phyloP scores from a whole-genome alignment of 2,113 vertebrate genomes.

The Columba janthina region DNA sequence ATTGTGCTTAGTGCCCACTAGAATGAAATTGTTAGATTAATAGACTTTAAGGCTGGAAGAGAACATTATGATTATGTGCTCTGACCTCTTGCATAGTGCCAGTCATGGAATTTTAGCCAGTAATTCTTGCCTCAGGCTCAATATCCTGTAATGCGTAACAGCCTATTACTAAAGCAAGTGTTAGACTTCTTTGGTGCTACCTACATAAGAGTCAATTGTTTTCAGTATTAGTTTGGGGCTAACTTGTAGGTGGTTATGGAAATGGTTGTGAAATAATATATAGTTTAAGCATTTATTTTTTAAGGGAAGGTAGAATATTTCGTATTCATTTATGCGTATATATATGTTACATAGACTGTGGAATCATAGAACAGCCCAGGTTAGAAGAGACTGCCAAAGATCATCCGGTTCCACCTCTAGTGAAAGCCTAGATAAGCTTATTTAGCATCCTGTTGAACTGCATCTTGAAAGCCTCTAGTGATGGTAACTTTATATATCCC shows the following conservation, averaged over 20 bases:
- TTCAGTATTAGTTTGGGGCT: not conserved
- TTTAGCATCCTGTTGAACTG: not conserved
- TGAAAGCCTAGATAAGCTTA: not conserved
- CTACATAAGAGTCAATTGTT: not conserved
- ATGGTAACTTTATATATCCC: too few species aligned
- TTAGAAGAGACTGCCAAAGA: not conserved
- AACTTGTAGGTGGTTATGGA: accelerated
- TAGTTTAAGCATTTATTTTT: not conserved
- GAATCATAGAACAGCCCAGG: not conserved
- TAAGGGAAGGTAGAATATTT: not conserved
- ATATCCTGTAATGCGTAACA: not conserved
- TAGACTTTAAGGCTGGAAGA: slow-evolving; percentile 7
- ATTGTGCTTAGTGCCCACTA: not conserved
- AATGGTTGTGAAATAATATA: not conserved
- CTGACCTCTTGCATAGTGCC: not conserved
- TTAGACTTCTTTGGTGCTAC: not conserved
- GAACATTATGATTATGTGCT: slow-evolving; percentile 29
- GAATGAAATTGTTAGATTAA: slow-evolving; percentile 24
- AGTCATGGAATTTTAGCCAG: slow-evolving; percentile 27
- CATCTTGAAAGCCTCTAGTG: too few species aligned
- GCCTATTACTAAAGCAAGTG: not conserved
- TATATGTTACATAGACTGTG: not conserved
- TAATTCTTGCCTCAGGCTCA: not conserved
- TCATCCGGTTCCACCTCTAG: not conserved
- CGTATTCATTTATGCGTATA: too few species aligned